Percentiles rank a stretch among this genome's conserved stretches.
Evolutionary conservation across 2,797 vertebrate genomes (phyloP).

Genomic region (Champsocephalus esox): DNA sequence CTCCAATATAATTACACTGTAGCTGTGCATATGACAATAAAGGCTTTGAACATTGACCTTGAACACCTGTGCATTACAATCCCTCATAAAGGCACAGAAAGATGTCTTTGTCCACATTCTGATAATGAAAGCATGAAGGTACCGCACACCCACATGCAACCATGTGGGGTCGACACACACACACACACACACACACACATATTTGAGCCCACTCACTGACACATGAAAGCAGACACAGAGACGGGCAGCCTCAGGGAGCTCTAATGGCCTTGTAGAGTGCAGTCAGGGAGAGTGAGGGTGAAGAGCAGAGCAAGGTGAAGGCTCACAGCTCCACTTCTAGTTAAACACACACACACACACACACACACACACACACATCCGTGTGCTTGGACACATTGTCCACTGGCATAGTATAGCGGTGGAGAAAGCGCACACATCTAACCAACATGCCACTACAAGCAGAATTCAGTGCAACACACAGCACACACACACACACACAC

Average conservation of each 20-base stretch:
- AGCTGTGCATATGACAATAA: no score
- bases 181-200: constrained; percentile 23
- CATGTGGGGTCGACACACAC: constrained; percentile 38
- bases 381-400: constrained; percentile 28
- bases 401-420: constrained; percentile 25
- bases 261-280: constrained; percentile 84
- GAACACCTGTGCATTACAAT: constrained; percentile 48
- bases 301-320: constrained; percentile 86
- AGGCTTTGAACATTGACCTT: no score
- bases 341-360: constrained; percentile 62
- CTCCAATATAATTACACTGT: no score
- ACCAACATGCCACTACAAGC: constrained; percentile 64
- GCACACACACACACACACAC: background rate
- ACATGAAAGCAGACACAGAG: constrained; percentile 82
- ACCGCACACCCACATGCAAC: constrained; percentile 28
- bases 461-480: constrained; percentile 47
- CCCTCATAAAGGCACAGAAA: constrained; percentile 17
- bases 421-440: constrained; percentile 49
- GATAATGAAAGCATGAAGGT: constrained; percentile 57
- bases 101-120: constrained; percentile 39
- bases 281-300: constrained; percentile 81
- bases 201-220: constrained; percentile 73
- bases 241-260: constrained; percentile 76
- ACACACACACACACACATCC: constrained; percentile 28
- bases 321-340: constrained; percentile 64